A percentile compares a stretch with the other conserved stretches of the same genome.
Evolutionary conservation across 30 jellyfish, hydroid and myxozoan genomes (phyloP).

Genomic region (Aurelia coerulea): DNA sequence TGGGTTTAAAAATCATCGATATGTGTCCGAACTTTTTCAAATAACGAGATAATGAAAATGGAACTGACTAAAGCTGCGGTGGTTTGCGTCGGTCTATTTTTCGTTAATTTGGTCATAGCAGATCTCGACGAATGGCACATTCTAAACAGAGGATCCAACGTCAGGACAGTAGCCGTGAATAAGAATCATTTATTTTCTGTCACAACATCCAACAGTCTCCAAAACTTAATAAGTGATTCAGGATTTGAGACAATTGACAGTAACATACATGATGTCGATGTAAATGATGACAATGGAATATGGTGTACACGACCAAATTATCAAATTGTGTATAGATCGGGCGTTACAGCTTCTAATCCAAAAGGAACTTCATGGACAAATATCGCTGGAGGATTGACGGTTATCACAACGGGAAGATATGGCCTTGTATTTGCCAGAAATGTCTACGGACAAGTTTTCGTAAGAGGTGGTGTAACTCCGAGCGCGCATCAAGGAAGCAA

Average conservation of each 20-base stretch:
- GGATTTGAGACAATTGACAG: constrained; percentile 7
- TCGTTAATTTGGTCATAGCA: too few species aligned
- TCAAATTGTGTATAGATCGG: neutral
- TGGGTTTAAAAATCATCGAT: too few species aligned
- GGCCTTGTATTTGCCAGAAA: constrained; percentile 21
- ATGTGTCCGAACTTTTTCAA: too few species aligned
- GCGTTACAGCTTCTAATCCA: constrained; percentile 25
- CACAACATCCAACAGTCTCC: neutral
- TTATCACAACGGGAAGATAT: constrained; percentile 17
- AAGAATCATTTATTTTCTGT: neutral
- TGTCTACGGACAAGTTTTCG: neutral
- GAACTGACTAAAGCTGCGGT: too few species aligned
- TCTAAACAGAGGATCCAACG: too few species aligned
- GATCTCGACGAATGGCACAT: too few species aligned
- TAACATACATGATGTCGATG: neutral
- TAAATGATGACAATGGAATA: constrained; percentile 6
- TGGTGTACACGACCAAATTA: neutral
- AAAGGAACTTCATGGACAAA: constrained; percentile 11
- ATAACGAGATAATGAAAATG: too few species aligned
- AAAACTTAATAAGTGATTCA: neutral
- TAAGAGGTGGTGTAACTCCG: constrained; percentile 6
- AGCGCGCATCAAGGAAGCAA: neutral
- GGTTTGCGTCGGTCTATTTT: too few species aligned
- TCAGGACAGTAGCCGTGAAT: neutral
- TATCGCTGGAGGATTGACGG: neutral